phyloP scores from a whole-genome alignment of 2,797 vertebrate genomes.

The Cynopterus sphinx region DNA sequence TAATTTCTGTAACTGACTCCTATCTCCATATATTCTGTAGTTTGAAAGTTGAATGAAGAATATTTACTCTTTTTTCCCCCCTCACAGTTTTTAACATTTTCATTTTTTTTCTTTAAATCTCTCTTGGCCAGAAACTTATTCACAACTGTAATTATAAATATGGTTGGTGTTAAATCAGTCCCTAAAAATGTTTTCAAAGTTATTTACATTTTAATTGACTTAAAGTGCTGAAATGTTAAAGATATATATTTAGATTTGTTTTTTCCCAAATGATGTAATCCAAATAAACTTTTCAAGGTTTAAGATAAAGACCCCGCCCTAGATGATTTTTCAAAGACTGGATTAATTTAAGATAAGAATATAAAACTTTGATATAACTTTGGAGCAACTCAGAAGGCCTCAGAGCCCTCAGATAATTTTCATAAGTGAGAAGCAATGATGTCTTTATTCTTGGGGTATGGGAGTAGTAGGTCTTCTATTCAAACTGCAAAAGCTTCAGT shows the following conservation, averaged over 20 bases:
- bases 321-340: not conserved
- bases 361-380: not conserved
- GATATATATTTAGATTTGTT: constrained; percentile 45
- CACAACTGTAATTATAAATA: constrained; percentile 41
- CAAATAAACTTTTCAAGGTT: not conserved
- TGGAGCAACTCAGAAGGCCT: not conserved
- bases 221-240: constrained; percentile 58
- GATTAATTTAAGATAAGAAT: not conserved
- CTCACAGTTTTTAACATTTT: constrained; percentile 39
- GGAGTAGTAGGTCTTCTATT: not conserved
- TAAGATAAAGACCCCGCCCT: not conserved
- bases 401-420: not conserved
- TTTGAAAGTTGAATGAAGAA: constrained; percentile 17
- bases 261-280: constrained; percentile 35
- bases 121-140: constrained; percentile 38
- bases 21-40: not conserved
- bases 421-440: not conserved
- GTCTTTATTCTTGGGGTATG: not conserved
- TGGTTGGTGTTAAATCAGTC: constrained; percentile 21
- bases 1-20: not conserved
- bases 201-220: constrained; percentile 64
- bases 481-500: not conserved
- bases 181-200: constrained; percentile 55
- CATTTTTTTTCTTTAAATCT: constrained; percentile 48
- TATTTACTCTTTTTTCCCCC: not conserved